Conservation (phyloP, 2,113 vertebrate species). For the Syngnathus scovelli region DNA sequence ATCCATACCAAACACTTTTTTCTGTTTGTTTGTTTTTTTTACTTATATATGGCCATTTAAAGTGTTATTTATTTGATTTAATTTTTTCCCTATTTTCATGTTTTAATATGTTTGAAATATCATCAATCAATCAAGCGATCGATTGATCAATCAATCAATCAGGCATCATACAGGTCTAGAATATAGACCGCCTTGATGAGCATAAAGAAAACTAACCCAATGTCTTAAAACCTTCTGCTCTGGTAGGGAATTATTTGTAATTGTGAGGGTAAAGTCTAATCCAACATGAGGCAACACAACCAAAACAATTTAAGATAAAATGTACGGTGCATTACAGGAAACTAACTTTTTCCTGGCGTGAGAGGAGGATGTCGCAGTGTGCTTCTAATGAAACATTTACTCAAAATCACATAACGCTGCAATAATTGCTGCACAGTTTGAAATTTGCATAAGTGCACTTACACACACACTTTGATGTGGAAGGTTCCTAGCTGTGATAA, state of each 20-base stretch:
- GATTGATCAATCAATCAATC: no score
- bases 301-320: neutral
- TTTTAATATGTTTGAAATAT: no score
- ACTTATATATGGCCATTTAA: no score
- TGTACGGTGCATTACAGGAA: neutral
- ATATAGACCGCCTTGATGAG: no score
- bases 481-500: slow-evolving; percentile 21
- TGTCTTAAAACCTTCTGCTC: neutral
- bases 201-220: neutral
- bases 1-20: no score
- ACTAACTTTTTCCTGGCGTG: neutral
- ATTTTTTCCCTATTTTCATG: no score
- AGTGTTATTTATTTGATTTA: no score
- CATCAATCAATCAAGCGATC: no score
- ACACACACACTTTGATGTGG: slow-evolving; percentile 14
- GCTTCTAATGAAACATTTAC: slow-evolving; percentile 4
- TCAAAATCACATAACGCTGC: neutral
- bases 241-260: neutral
- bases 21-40: no score
- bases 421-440: neutral
- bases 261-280: neutral
- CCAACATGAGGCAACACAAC: neutral
- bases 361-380: neutral
- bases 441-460: slow-evolving; percentile 4
- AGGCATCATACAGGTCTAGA: no score